Percentiles rank a stretch among this genome's conserved stretches.
These are phyloP conservation scores for Aphelenchoides avenae DNA, from an alignment of 1,140 invertebrate species.

Conservation along the genomic window DNA sequence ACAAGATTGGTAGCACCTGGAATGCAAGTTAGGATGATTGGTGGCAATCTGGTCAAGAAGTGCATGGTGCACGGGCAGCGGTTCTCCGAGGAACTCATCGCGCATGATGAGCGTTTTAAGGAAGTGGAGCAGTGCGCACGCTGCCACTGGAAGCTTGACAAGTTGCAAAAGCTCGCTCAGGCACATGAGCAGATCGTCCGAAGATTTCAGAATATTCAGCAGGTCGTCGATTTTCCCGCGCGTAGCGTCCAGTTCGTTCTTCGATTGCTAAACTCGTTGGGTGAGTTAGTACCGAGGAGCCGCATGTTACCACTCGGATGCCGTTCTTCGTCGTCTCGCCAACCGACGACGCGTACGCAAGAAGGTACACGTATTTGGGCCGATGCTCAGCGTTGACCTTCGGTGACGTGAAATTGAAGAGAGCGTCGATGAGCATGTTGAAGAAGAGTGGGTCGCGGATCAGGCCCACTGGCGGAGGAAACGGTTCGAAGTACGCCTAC, in stretches of 20 bases:
- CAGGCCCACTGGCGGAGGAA: slow-evolving; percentile 88
- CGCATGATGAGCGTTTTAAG: slow-evolving; percentile 67
- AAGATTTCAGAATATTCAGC: slow-evolving; percentile 9
- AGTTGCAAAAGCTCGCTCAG: slow-evolving; percentile 12
- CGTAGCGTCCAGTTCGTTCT: slow-evolving; percentile 80
- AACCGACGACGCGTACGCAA: slow-evolving; percentile 90
- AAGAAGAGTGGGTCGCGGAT: slow-evolving; percentile 89
- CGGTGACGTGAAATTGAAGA: slow-evolving; percentile 80
- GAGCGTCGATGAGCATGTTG: slow-evolving; percentile 84
- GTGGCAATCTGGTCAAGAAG: slow-evolving; percentile 84
- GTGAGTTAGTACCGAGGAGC: slow-evolving; percentile 40
- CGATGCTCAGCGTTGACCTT: slow-evolving; percentile 94
- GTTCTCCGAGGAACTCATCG: slow-evolving; percentile 75
- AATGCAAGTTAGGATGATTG: slow-evolving; percentile 84
- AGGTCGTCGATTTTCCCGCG: slow-evolving; percentile 64
- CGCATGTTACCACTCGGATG: slow-evolving; percentile 61
- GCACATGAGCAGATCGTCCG: slow-evolving; percentile 23
- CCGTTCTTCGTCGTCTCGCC: slow-evolving; percentile 78
- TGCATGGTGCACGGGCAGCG: slow-evolving; percentile 88
- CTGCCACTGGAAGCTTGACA: slow-evolving; percentile 83
- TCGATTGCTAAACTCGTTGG: slow-evolving; percentile 66
- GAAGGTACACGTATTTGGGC: slow-evolving; percentile 88
- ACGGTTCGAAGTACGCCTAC: slow-evolving; percentile 76
- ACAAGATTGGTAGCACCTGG: slow-evolving; percentile 73
- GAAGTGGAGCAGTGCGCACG: slow-evolving; percentile 80